Percentiles rank a stretch among this genome's conserved stretches.
Evolutionary conservation across 2,113 vertebrate genomes (phyloP).

Genomic region (Siphamia tubifer): DNA sequence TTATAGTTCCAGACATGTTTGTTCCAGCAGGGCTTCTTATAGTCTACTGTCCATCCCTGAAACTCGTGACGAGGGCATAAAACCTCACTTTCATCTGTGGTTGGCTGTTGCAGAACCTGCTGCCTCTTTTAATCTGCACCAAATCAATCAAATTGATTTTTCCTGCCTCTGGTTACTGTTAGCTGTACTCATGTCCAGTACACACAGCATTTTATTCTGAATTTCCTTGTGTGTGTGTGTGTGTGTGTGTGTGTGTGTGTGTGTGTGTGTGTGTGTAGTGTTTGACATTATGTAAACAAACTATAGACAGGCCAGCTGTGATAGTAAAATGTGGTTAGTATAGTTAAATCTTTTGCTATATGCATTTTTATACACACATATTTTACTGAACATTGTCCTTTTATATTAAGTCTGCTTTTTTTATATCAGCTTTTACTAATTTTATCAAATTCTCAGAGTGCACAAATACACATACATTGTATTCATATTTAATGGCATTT

Average conservation of each 20-base stretch:
- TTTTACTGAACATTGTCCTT: too few relatives aligned
- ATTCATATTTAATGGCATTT: too few relatives aligned
- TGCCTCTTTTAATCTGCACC: slow-evolving; percentile 56
- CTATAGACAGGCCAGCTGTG: background rate
- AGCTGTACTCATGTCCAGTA: slow-evolving; percentile 26
- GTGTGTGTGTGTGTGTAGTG: too few relatives aligned
- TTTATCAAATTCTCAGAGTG: too few relatives aligned
- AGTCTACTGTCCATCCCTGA: slow-evolving; percentile 1
- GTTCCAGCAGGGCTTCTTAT: slow-evolving; percentile 18
- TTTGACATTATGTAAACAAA: too few relatives aligned
- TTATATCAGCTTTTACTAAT: too few relatives aligned
- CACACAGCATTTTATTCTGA: slow-evolving; percentile 26
- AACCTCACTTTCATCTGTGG: slow-evolving; percentile 22
- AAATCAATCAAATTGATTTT: slow-evolving; percentile 56
- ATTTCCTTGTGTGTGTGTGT: slow-evolving; percentile 5
- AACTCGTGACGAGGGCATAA: background rate
- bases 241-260: slow-evolving; percentile 1
- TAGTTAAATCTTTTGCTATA: too few relatives aligned
- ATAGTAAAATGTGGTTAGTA: background rate
- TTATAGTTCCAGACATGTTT: slow-evolving; percentile 16
- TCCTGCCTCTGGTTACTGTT: slow-evolving; percentile 5
- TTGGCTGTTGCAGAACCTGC: slow-evolving; percentile 26
- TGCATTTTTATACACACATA: too few relatives aligned
- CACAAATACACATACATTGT: too few relatives aligned
- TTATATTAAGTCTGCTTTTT: too few relatives aligned